Conservation (phyloP, 35 echinoderm and acorn worm genomes). For the Lytechinus variegatus region DNA sequence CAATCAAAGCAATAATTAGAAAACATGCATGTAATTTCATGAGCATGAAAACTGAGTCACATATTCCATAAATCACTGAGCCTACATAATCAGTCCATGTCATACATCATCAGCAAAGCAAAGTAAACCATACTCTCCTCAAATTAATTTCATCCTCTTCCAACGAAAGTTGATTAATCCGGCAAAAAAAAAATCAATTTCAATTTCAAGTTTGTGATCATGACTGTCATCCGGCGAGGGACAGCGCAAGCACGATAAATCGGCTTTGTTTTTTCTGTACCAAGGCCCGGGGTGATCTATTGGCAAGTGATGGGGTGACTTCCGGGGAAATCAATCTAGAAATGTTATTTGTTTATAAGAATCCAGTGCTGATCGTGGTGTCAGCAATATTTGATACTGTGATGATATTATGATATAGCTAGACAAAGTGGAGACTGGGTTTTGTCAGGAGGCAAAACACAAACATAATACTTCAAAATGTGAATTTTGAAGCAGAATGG, state of each 20-base stretch:
- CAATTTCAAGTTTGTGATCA: slow-evolving; percentile 29
- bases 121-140: not conserved
- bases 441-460: not conserved
- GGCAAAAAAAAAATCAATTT: slow-evolving; percentile 34
- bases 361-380: not conserved
- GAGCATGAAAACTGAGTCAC: too few species aligned
- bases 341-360: not conserved
- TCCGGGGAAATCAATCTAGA: not conserved
- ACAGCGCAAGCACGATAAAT: not conserved
- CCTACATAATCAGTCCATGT: not conserved
- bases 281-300: not conserved
- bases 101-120: not conserved
- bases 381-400: not conserved
- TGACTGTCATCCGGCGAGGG: not conserved
- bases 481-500: not conserved
- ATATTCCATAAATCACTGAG: not conserved
- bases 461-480: not conserved
- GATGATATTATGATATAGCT: not conserved
- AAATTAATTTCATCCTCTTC: not conserved
- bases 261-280: not conserved
- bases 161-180: slow-evolving; percentile 20
- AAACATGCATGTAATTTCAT: too few species aligned
- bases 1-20: too few species aligned
- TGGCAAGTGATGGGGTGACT: not conserved
- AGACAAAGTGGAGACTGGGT: not conserved